These are phyloP conservation scores for Caenorhabditis briggsae DNA, from an alignment of 1,140 invertebrate species.

Conservation along the genomic window DNA sequence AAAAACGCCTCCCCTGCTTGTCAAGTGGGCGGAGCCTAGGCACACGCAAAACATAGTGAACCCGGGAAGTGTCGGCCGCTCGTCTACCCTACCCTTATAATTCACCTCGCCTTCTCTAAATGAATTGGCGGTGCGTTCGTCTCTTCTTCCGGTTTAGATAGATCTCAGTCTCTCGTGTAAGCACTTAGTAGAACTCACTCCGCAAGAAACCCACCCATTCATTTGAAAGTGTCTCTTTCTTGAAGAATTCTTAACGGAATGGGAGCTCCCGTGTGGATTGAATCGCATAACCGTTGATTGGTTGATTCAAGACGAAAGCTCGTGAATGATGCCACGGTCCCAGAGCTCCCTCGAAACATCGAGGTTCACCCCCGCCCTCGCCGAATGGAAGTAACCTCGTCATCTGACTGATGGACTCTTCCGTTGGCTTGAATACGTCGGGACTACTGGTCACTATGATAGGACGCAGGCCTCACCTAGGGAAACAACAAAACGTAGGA, in stretches of 20 bases:
- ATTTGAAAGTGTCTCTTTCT: neutral
- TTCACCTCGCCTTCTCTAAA: neutral
- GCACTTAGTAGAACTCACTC: neutral
- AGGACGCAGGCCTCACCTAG: neutral
- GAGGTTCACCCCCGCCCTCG: neutral
- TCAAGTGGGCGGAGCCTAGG: neutral
- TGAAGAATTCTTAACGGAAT: neutral
- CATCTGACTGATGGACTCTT: neutral
- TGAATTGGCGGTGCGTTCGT: conserved; percentile 18
- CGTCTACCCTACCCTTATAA: neutral
- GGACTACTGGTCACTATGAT: too few species aligned
- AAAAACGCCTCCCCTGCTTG: neutral
- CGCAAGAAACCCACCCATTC: too few species aligned
- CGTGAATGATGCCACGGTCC: conserved; percentile 25
- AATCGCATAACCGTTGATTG: neutral
- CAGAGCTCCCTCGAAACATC: neutral
- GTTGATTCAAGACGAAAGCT: neutral
- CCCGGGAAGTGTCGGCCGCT: neutral
- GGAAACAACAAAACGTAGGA: neutral
- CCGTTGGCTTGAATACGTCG: neutral
- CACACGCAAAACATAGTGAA: neutral
- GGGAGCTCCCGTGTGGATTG: neutral
- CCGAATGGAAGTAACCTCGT: too few species aligned
- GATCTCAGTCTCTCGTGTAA: neutral
- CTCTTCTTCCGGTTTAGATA: neutral